Evolutionary conservation across 2,797 vertebrate species (phyloP), one percentile per base, ranked within the genome.

Genomic region (Enoplosus armatus): DNA sequence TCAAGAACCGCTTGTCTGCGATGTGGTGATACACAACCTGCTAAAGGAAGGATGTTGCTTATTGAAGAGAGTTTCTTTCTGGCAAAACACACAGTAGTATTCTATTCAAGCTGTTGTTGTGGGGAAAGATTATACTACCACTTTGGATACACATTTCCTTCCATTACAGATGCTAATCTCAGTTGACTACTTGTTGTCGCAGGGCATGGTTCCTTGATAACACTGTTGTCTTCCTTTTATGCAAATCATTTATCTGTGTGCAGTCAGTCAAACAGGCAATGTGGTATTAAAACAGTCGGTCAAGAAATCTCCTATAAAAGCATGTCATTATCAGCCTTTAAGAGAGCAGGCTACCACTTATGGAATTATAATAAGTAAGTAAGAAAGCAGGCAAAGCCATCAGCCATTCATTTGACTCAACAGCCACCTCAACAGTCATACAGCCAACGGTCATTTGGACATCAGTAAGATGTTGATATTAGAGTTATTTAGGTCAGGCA

Each of bases 401-500:
- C 51, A 58, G 56, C 50, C 31, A 80, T 35, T 62, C 53, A 64
- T 72, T 61, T 69, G 5, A 72, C 62, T 73, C 35, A 62, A 45
- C 11, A 43, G 67, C 18, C 53, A 75, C 55, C 33, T 80, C 24
- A 66, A 51, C 72, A 76, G 79, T 41, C 37, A n/a, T 58, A 76
- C 62, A 82, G 62, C 72, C 47, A 80, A 47, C 71, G 79, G 72
- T 82, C 45, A 78, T 80, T 81, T 47, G 72, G 64, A 58, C 73
- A 66, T 63, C 67, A 53, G 41, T 80, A 65, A 84, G 75, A 65
- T 62, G 79, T 50, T 80, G 72, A 88, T 91, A 89, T 90, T 80
- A 58, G 64, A 92, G 85, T 85, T 89, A 89, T 92, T 92, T 89
- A 84, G 89, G 87, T 89, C 79, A 85, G 87, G 81, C 87, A 65